Conservation (phyloP, 2,113 vertebrate genomes). For the Platanista minor region DNA sequence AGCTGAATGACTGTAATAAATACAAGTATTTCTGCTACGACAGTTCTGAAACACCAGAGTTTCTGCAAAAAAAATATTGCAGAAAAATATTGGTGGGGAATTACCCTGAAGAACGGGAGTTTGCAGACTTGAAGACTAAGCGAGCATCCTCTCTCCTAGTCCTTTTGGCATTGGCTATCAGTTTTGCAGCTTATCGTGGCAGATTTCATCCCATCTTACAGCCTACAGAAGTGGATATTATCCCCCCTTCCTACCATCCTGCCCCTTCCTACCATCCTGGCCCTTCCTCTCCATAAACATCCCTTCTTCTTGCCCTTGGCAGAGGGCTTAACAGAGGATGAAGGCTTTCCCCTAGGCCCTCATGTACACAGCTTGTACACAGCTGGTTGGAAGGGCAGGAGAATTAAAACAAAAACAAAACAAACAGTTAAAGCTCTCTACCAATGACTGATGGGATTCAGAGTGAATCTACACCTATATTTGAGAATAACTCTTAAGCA, state of each 20-base stretch:
- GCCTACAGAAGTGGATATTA: neutral
- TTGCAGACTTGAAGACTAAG: neutral
- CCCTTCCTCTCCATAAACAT: neutral
- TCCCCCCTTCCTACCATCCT: neutral
- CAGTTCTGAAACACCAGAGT: neutral
- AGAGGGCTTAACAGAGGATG: neutral
- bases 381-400: neutral
- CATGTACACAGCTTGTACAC: neutral
- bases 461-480: neutral
- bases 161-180: neutral
- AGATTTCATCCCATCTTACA: neutral
- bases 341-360: neutral
- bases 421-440: neutral
- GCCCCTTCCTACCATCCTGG: neutral
- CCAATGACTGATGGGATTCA: neutral
- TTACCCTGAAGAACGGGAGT: neutral
- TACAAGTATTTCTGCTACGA: neutral
- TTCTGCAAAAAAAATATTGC: neutral
- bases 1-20: neutral
- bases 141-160: neutral
- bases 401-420: neutral
- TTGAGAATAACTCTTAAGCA: neutral
- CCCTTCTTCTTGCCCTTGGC: neutral
- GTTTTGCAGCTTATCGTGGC: neutral
- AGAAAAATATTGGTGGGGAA: neutral